Evolutionary conservation across 2,113 vertebrate genomes (phyloP).

Genomic region (Plestiodon gilberti): DNA sequence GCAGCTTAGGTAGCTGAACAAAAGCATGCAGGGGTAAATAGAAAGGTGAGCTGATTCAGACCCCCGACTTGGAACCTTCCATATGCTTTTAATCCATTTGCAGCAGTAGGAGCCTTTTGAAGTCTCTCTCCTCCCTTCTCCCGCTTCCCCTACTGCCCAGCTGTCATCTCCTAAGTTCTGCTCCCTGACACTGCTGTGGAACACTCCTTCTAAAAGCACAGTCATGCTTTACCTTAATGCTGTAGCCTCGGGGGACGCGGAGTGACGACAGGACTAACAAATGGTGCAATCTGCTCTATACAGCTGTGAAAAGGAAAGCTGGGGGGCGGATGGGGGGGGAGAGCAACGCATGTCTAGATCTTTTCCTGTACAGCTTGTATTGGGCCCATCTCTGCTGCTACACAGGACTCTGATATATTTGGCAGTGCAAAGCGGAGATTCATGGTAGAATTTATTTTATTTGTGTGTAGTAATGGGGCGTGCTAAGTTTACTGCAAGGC

Average conservation of each 20-base stretch:
- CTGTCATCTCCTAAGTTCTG: conserved; percentile 64
- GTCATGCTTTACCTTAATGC: conserved; percentile 22
- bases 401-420: neutral
- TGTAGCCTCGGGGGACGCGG: neutral
- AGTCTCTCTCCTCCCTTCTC: conserved; percentile 28
- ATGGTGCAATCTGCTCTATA: conserved; percentile 56
- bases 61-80: conserved; percentile 53
- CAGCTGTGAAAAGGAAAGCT: conserved; percentile 3
- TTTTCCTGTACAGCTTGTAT: neutral
- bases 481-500: neutral
- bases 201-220: conserved; percentile 31
- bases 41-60: conserved; percentile 53
- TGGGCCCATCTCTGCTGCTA: conserved; percentile 20
- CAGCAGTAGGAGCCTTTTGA: conserved; percentile 62
- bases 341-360: neutral
- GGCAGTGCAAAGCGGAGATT: conserved; percentile 24
- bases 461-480: neutral
- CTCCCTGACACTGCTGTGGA: conserved; percentile 55
- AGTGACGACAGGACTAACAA: conserved; percentile 59
- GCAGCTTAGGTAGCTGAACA: conserved; percentile 52
- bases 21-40: neutral
- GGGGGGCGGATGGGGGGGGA: neutral
- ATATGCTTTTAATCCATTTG: conserved; percentile 66
- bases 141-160: conserved; percentile 28
- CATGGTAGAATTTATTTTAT: neutral